These are phyloP conservation scores for Hydrolagus colliei DNA, from an alignment of 2,797 vertebrate species.

Conservation along the genomic window DNA sequence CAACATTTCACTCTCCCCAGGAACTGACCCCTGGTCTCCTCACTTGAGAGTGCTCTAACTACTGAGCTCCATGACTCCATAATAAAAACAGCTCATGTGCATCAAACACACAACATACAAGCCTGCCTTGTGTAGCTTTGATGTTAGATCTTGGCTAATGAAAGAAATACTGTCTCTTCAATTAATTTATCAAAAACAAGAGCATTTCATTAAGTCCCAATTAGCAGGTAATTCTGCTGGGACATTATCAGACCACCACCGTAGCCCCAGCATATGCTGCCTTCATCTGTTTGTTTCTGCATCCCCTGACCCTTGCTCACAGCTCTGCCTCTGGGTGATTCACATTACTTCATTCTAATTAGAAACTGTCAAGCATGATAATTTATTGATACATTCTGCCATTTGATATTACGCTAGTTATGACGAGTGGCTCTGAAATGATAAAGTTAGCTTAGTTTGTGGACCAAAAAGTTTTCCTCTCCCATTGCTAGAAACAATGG, in stretches of 20 bases:
- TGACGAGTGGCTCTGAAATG: slow-evolving; percentile 80
- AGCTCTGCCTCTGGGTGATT: slow-evolving; percentile 65
- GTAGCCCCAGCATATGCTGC: slow-evolving; percentile 68
- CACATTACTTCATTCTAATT: slow-evolving; percentile 74
- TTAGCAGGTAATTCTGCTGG: slow-evolving; percentile 76
- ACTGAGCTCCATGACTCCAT: too few relatives aligned
- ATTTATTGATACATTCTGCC: slow-evolving; percentile 78
- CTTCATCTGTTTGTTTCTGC: slow-evolving; percentile 70
- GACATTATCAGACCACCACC: slow-evolving; percentile 69
- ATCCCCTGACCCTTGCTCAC: slow-evolving; percentile 53
- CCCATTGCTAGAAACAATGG: too few relatives aligned
- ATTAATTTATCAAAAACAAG: slow-evolving; percentile 90
- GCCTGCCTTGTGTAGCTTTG: not conserved
- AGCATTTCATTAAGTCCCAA: slow-evolving; percentile 84
- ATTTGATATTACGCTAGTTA: slow-evolving; percentile 72
- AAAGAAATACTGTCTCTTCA: slow-evolving; percentile 75
- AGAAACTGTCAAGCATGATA: slow-evolving; percentile 78
- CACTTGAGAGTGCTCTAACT: too few relatives aligned
- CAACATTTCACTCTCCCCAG: too few relatives aligned
- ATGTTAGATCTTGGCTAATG: not conserved
- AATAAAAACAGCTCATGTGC: too few relatives aligned
- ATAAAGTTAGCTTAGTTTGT: slow-evolving; percentile 51
- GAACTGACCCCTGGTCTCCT: too few relatives aligned
- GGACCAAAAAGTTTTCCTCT: not conserved
- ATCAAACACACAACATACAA: not conserved